phyloP scores from a whole-genome alignment of 1,140 invertebrate species.

The Atta texana region DNA sequence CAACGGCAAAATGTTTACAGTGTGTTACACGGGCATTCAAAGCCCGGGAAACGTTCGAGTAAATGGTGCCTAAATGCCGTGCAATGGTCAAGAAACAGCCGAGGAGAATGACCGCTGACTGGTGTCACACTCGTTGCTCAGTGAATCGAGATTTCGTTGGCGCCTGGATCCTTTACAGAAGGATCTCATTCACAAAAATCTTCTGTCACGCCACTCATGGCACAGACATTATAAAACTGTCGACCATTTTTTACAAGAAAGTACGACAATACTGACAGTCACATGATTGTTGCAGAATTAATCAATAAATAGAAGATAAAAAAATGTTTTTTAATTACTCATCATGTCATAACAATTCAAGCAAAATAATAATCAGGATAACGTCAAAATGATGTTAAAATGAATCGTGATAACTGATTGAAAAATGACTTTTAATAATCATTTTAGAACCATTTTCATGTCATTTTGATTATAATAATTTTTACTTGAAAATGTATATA shows the following conservation, averaged over 20 bases:
- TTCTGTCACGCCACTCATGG: conserved; percentile 32
- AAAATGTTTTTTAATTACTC: too few species aligned
- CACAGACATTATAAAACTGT: conserved; percentile 49
- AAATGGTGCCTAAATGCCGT: conserved; percentile 80
- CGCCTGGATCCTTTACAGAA: conserved; percentile 18
- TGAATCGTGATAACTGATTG: too few species aligned
- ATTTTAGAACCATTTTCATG: too few species aligned
- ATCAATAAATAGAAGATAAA: not conserved
- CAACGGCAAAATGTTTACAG: conserved; percentile 84
- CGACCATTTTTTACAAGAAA: not conserved
- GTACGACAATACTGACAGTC: not conserved
- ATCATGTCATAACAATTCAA: too few species aligned
- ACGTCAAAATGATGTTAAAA: too few species aligned
- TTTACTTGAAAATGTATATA: too few species aligned
- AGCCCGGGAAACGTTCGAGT: conserved; percentile 72
- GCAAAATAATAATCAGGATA: too few species aligned
- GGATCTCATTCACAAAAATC: conserved; percentile 18
- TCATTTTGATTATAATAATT: too few species aligned
- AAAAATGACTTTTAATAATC: too few species aligned
- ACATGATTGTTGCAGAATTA: not conserved
- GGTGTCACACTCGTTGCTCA: conserved; percentile 47
- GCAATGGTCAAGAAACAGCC: conserved; percentile 80
- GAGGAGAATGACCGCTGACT: conserved; percentile 68
- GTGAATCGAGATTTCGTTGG: conserved; percentile 18
- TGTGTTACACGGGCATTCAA: conserved; percentile 85